Conservation (phyloP, 1,140 invertebrate genomes). For the Drosophila pseudoobscura region DNA sequence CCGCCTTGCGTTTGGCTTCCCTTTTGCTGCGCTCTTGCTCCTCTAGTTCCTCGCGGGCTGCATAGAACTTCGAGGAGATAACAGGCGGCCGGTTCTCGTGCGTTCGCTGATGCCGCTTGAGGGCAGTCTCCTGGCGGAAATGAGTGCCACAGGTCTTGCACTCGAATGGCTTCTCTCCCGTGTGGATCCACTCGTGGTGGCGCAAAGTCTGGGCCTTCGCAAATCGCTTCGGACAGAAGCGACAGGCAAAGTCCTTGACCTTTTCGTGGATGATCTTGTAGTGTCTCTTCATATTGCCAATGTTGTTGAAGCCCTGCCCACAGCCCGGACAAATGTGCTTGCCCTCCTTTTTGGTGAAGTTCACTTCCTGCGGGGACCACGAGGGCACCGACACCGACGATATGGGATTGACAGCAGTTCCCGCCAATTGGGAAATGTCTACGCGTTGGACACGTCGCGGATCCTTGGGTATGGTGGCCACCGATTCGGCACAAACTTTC, state of each 20-base stretch:
- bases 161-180: slow-evolving; percentile 83
- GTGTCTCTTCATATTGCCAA: slow-evolving; percentile 78
- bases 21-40: slow-evolving; percentile 72
- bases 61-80: slow-evolving; percentile 74
- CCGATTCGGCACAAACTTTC: slow-evolving; percentile 77
- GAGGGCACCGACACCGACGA: slow-evolving; percentile 74
- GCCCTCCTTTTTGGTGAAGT: slow-evolving; percentile 80
- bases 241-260: slow-evolving; percentile 79
- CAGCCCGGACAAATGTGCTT: slow-evolving; percentile 79
- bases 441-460: slow-evolving; percentile 74
- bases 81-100: slow-evolving; percentile 74
- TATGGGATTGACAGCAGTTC: slow-evolving; percentile 77
- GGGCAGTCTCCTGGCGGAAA: slow-evolving; percentile 75
- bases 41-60: slow-evolving; percentile 72
- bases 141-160: slow-evolving; percentile 74
- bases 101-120: slow-evolving; percentile 78
- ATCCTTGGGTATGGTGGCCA: slow-evolving; percentile 75
- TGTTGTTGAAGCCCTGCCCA: slow-evolving; percentile 78
- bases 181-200: slow-evolving; percentile 82
- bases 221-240: slow-evolving; percentile 74
- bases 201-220: slow-evolving; percentile 80
- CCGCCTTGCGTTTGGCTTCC: slow-evolving; percentile 65
- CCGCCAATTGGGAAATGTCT: slow-evolving; percentile 70
- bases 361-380: slow-evolving; percentile 71
- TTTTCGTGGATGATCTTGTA: slow-evolving; percentile 81